phyloP scores from a whole-genome alignment of 2,797 vertebrate species.

The Hoplostethus atlanticus region DNA sequence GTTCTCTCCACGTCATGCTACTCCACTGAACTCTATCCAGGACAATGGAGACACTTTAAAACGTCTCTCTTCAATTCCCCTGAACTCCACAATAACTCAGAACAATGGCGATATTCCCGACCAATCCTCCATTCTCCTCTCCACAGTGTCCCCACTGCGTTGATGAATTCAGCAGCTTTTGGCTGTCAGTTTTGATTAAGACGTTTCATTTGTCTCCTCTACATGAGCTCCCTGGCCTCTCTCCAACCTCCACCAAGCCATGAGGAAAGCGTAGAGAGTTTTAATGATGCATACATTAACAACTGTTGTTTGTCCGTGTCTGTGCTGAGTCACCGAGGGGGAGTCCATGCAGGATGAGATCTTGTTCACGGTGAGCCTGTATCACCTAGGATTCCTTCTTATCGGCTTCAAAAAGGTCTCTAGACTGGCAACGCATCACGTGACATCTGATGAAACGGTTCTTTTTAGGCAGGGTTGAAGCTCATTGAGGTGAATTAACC shows the following conservation, averaged over 20 bases:
- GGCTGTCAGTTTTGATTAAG: conserved; percentile 64
- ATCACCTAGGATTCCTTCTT: not conserved
- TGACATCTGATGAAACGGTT: not conserved
- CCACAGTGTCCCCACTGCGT: conserved; percentile 21
- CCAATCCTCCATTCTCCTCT: conserved; percentile 18
- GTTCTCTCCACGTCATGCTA: not conserved
- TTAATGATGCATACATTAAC: conserved; percentile 43
- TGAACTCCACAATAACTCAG: conserved; percentile 32
- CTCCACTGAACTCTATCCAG: conserved; percentile 13
- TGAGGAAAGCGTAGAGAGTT: conserved; percentile 27
- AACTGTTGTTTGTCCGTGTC: conserved; percentile 15
- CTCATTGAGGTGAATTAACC: conserved; percentile 15
- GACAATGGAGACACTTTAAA: conserved; percentile 37
- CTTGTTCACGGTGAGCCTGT: conserved; percentile 3
- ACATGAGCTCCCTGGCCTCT: conserved; percentile 43
- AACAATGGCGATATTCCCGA: conserved; percentile 48
- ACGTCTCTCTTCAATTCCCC: conserved; percentile 18
- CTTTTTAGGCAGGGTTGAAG: not conserved
- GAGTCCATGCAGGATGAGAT: not conserved
- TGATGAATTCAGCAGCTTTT: conserved; percentile 59
- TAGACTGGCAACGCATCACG: not conserved
- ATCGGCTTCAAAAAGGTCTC: conserved; percentile 7
- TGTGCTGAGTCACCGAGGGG: conserved; percentile 1
- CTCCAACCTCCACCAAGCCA: conserved; percentile 36
- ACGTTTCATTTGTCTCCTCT: conserved; percentile 59